Evolutionary conservation across 2,113 vertebrate species (phyloP).

Genomic region (Phycodurus eques): DNA sequence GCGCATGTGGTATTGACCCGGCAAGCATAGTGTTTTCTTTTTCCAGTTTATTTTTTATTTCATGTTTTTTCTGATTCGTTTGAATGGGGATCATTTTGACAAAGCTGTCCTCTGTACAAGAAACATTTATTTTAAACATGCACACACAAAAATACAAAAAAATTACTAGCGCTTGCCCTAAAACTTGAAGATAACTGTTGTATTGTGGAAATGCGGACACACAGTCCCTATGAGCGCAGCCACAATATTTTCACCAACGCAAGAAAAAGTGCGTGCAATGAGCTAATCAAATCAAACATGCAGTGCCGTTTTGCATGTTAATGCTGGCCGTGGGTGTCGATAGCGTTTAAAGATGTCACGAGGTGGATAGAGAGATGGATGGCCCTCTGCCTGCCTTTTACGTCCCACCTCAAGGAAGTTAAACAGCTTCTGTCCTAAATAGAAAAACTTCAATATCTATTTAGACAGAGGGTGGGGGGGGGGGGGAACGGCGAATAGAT

Average conservation of each 20-base stretch:
- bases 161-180: background rate
- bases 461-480: slow-evolving; percentile 46
- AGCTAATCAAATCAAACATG: slow-evolving; percentile 74
- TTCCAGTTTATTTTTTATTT: too few species aligned
- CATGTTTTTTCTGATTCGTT: too few species aligned
- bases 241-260: slow-evolving; percentile 41
- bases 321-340: slow-evolving; percentile 69
- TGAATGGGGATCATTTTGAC: too few species aligned
- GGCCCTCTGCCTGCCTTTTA: slow-evolving; percentile 70
- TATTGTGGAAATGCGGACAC: slow-evolving; percentile 39
- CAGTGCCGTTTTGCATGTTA: slow-evolving; percentile 72
- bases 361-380: slow-evolving; percentile 73
- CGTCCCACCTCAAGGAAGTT: slow-evolving; percentile 65
- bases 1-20: background rate
- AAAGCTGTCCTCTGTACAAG: background rate
- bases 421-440: slow-evolving; percentile 70
- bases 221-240: slow-evolving; percentile 47
- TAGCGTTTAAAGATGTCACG: slow-evolving; percentile 74
- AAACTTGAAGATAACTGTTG: slow-evolving; percentile 6
- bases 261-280: slow-evolving; percentile 51
- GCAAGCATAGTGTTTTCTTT: too few species aligned
- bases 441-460: slow-evolving; percentile 76
- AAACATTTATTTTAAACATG: background rate
- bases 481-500: slow-evolving; percentile 26
- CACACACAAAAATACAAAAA: background rate